Conservation (phyloP, 64 coral and sea anemone species). For the Dendronephthya gigantea region DNA sequence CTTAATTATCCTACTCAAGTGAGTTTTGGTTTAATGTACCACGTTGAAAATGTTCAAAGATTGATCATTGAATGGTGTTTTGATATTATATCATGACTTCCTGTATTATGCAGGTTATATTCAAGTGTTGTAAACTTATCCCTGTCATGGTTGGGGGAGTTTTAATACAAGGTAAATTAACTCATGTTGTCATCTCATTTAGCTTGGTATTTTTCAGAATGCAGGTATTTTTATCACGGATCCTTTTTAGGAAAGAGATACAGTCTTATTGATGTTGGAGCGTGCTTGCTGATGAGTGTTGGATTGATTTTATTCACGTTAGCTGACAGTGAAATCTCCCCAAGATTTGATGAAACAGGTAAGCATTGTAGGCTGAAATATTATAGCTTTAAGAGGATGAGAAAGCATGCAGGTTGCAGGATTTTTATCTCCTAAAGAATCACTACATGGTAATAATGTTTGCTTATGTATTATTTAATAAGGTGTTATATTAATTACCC, state of each 20-base stretch:
- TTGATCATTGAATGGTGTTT: not conserved
- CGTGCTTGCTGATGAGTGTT: conserved; percentile 84
- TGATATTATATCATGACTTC: not conserved
- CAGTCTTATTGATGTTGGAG: conserved; percentile 54
- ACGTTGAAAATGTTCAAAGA: not conserved
- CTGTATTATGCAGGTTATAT: conserved; percentile 63
- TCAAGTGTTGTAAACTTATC: conserved; percentile 96
- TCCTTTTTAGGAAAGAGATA: conserved; percentile 60
- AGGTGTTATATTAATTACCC: conserved; percentile 75
- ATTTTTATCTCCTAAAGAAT: too few relatives aligned
- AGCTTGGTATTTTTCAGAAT: not conserved
- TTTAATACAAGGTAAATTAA: conserved; percentile 71
- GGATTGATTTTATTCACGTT: conserved; percentile 86
- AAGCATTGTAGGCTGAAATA: not conserved
- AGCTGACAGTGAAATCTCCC: conserved; percentile 88
- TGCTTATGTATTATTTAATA: not conserved
- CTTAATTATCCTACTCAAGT: conserved; percentile 98
- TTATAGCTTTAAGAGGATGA: too few relatives aligned
- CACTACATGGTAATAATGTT: not conserved
- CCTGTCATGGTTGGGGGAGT: conserved; percentile 98
- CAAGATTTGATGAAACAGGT: conserved; percentile 84
- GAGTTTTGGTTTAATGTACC: not conserved
- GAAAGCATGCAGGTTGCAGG: too few relatives aligned
- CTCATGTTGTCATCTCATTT: not conserved
- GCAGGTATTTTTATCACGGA: not conserved